Percentiles rank a stretch among this genome's conserved stretches.
These are phyloP conservation scores for Apodemus agrarius DNA, from an alignment of 2,797 vertebrate species.

Conservation along the genomic window DNA sequence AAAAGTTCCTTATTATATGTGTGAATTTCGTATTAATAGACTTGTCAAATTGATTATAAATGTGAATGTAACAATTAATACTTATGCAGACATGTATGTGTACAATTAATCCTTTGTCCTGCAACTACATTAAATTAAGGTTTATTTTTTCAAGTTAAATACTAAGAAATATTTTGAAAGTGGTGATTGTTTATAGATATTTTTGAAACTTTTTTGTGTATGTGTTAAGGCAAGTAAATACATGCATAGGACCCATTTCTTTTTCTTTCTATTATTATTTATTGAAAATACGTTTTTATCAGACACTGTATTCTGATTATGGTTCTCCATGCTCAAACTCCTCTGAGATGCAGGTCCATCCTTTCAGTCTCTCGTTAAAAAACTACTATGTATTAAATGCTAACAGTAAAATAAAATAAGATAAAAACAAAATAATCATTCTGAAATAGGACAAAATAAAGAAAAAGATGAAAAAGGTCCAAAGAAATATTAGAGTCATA, in stretches of 20 bases:
- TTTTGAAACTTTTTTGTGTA: not conserved
- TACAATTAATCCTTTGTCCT: not conserved
- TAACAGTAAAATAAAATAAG: not conserved
- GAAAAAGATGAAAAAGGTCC: not conserved
- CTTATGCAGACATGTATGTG: not conserved
- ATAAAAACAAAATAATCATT: too few species aligned
- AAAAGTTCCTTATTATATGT: not conserved
- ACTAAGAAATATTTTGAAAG: conserved; percentile 33
- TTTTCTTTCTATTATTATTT: not conserved
- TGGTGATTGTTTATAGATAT: not conserved
- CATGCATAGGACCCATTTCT: not conserved
- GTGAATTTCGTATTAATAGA: conserved; percentile 2
- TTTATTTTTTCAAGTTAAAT: not conserved
- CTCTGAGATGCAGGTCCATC: too few species aligned
- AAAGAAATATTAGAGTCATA: not conserved
- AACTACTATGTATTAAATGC: not conserved
- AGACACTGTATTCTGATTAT: not conserved
- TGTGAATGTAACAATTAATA: not conserved
- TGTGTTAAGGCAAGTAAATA: not conserved
- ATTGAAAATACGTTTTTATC: not conserved
- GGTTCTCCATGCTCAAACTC: not conserved
- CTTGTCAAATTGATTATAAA: not conserved
- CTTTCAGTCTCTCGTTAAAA: not conserved
- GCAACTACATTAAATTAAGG: not conserved
- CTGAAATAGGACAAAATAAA: not conserved